Evolutionary conservation across 2,888 invertebrate genomes (phyloP).

Genomic region (Therioaphis trifolii): DNA sequence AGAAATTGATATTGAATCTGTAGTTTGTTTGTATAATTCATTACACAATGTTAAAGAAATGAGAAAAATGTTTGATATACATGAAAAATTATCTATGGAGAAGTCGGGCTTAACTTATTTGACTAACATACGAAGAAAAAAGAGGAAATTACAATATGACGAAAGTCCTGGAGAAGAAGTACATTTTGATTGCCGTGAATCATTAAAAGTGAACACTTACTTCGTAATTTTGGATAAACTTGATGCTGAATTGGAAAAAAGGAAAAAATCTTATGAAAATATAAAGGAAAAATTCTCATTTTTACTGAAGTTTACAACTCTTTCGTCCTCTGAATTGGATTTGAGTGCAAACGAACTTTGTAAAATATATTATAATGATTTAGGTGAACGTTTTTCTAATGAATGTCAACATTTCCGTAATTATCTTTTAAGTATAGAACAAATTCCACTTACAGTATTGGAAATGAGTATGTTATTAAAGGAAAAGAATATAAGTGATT

Average conservation of each 20-base stretch:
- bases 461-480: too few species aligned
- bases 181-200: neutral
- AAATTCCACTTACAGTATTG: neutral
- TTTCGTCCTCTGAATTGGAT: neutral
- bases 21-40: neutral
- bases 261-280: neutral
- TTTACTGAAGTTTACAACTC: neutral
- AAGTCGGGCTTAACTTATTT: slow-evolving; percentile 14
- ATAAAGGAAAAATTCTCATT: neutral
- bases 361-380: neutral
- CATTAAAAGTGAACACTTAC: slow-evolving; percentile 7
- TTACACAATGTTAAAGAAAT: slow-evolving; percentile 7
- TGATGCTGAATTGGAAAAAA: neutral
- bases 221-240: slow-evolving; percentile 17
- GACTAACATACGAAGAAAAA: neutral
- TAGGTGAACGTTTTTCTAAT: slow-evolving; percentile 7
- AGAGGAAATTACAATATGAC: slow-evolving; percentile 6
- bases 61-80: neutral
- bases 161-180: neutral
- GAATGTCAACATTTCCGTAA: neutral
- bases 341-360: neutral
- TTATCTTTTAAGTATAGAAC: neutral
- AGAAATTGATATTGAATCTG: neutral
- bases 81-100: slow-evolving; percentile 12
- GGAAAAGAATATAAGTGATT: too few species aligned